Conservation (phyloP, 2,797 vertebrate species). For the Graptemys geographica region DNA sequence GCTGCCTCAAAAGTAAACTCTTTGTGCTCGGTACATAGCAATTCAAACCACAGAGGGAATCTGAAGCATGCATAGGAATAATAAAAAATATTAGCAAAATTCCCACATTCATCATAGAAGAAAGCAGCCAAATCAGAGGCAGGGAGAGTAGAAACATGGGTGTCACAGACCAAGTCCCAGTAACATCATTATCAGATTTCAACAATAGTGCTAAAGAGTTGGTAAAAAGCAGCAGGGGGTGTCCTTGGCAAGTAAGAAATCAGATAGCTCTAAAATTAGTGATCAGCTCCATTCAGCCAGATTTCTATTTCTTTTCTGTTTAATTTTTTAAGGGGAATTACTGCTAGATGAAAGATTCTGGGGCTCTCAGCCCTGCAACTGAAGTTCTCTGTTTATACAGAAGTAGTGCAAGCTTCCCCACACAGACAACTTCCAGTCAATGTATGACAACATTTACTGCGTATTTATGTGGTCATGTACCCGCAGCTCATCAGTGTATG, state of each 20-base stretch:
- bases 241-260: not conserved
- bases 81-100: not conserved
- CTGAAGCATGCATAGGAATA: not conserved
- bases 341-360: not conserved
- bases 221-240: not conserved
- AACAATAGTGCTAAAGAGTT: accelerated
- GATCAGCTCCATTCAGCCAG: not conserved
- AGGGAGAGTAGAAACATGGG: not conserved
- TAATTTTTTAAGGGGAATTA: not conserved
- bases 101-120: not conserved
- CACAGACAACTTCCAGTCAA: not conserved
- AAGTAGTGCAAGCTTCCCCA: not conserved
- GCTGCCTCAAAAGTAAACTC: not conserved
- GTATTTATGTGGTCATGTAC: not conserved
- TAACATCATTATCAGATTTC: not conserved
- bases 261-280: not conserved
- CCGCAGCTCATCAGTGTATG: not conserved
- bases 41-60: not conserved
- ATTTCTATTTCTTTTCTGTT: not conserved
- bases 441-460: not conserved
- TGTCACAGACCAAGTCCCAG: not conserved
- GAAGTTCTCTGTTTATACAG: not conserved
- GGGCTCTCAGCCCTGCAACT: not conserved
- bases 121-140: not conserved
- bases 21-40: too few species aligned